A percentile compares a stretch with the other conserved stretches of the same genome.
These are phyloP conservation scores for Microtus ochrogaster DNA, from an alignment of 2,113 vertebrate species.

Conservation along the genomic window DNA sequence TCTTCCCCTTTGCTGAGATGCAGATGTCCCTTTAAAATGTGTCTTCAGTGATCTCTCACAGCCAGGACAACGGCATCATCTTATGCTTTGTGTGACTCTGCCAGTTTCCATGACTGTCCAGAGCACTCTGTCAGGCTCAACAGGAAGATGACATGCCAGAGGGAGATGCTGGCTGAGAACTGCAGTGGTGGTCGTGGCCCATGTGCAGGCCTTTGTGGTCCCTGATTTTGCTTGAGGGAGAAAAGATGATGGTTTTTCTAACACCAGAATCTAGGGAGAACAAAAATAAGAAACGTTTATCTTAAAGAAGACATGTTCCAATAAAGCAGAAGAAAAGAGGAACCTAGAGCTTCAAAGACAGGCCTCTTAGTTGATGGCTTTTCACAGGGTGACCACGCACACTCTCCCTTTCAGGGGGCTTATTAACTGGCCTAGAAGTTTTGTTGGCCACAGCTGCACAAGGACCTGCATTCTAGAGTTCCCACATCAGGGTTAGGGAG, in stretches of 20 bases:
- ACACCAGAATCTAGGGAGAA: not conserved
- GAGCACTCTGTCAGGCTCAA: not conserved
- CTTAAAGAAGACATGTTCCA: not conserved
- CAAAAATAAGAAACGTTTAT: not conserved
- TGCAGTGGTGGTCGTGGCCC: no score
- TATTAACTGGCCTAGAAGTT: not conserved
- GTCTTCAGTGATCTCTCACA: not conserved
- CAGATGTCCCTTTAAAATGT: constrained; percentile 23
- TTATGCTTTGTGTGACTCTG: not conserved
- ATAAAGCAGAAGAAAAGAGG: not conserved
- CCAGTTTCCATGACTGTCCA: not conserved
- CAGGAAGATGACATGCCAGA: not conserved
- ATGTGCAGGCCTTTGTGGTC: not conserved
- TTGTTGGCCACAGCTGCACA: not conserved
- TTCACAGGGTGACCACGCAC: not conserved
- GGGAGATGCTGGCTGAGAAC: not conserved
- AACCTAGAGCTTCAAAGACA: not conserved
- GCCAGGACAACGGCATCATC: not conserved
- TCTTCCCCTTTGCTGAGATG: constrained; percentile 37
- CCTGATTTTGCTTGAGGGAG: not conserved
- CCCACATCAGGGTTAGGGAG: not conserved
- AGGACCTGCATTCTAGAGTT: not conserved
- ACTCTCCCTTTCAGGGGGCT: not conserved
- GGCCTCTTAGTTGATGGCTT: not conserved
- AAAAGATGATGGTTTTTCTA: not conserved